Conservation (phyloP, 2,113 vertebrate species). For the Puffinus mauretanicus region DNA sequence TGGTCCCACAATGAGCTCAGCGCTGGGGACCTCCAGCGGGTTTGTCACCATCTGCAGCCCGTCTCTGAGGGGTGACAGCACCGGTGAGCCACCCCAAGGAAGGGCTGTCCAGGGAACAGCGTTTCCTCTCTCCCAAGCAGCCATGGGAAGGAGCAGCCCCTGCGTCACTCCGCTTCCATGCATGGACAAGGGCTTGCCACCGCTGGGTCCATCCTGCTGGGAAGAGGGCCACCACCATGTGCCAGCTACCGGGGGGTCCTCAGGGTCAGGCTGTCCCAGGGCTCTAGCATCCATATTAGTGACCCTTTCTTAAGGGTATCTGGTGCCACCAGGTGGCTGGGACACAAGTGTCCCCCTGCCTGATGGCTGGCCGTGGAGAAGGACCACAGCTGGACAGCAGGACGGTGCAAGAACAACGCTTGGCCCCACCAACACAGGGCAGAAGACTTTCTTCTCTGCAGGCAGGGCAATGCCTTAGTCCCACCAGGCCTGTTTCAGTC, state of each 20-base stretch:
- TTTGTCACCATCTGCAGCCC: background rate
- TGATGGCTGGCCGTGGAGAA: background rate
- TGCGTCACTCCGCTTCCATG: accelerated
- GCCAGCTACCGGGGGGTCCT: background rate
- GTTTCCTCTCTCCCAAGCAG: background rate
- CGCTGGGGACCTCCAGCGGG: background rate
- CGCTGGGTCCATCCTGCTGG: background rate
- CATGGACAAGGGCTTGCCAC: background rate
- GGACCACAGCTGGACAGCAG: background rate
- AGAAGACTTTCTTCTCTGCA: background rate
- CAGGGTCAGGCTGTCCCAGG: background rate
- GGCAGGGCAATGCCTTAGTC: background rate
- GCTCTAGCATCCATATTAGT: accelerated
- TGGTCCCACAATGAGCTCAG: background rate
- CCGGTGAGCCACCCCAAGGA: background rate
- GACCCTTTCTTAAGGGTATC: background rate
- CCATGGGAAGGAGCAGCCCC: background rate
- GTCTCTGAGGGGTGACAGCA: background rate
- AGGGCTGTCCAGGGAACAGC: background rate
- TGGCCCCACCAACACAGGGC: background rate
- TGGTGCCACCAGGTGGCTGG: background rate
- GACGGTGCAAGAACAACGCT: background rate
- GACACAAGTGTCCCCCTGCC: background rate
- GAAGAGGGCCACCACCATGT: background rate
- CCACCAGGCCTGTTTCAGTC: background rate